Percentiles rank a stretch among this genome's conserved stretches.
Conservation (phyloP, 2,888 invertebrate genomes). For the Hydriomena furcata region DNA sequence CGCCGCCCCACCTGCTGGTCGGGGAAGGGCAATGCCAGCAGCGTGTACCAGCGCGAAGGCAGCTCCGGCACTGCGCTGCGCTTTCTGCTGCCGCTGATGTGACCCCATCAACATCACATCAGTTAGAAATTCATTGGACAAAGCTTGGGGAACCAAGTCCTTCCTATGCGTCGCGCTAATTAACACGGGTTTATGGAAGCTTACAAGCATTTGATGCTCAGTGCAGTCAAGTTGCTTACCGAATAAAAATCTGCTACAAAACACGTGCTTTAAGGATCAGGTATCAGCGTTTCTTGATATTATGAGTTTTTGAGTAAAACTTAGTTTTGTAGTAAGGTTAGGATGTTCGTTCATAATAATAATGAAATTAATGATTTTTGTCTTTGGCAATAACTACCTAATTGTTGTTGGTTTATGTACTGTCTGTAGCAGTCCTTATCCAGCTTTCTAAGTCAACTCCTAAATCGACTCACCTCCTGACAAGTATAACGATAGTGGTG, state of each 20-base stretch:
- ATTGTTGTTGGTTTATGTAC: too few relatives aligned
- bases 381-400: too few relatives aligned
- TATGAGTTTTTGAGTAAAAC: too few relatives aligned
- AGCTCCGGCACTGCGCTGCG: constrained; percentile 80
- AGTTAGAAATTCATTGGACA: not conserved
- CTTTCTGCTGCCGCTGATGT: constrained; percentile 59
- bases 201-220: not conserved
- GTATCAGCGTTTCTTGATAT: too few relatives aligned
- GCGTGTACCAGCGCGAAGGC: constrained; percentile 94
- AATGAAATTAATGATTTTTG: too few relatives aligned
- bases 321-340: too few relatives aligned
- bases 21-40: constrained; percentile 95
- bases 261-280: too few relatives aligned
- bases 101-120: constrained; percentile 9
- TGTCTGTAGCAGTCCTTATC: too few relatives aligned
- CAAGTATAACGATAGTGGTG: constrained; percentile 93
- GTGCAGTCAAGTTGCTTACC: not conserved
- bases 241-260: not conserved
- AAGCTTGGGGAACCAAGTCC: not conserved
- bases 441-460: too few relatives aligned
- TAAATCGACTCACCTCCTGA: constrained; percentile 88
- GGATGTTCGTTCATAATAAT: too few relatives aligned
- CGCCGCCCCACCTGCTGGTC: constrained; percentile 96
- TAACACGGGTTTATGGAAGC: not conserved
- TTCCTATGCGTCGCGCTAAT: not conserved